Base-by-base conservation (phyloP, 2,888 invertebrate genomes). In the Drosophila borealis region DNA sequence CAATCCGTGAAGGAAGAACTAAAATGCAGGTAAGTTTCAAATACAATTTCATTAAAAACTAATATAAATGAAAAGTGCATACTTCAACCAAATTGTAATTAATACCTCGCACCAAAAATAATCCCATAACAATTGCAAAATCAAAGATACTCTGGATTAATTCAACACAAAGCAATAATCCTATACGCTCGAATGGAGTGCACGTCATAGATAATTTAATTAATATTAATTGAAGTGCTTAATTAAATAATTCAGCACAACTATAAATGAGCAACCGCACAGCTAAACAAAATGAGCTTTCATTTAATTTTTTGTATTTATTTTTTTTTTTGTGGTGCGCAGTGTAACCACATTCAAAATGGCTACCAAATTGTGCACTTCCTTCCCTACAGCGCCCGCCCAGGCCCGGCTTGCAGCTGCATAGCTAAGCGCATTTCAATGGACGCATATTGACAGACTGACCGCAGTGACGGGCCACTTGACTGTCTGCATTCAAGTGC, bases 401-500 rank as follows among this genome's bases (percentile, higher is more conserved):
- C 8, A 2, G 14, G 8, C 29, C 25, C 10, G 4, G 13, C 17
- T 25, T 39, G 46, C 39, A 59, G 60, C 67, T 86, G 84, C 84
- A 85, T 70, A 69, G 88, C 80, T 73, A 70, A 81, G 71, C 79
- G 79, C 75, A 70, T 78, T 84, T 65, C 61, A 78, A 78, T 89
- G 70, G 67, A 72, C 45, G 72, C 53, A 67, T 81, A 83, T 83
- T 87, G 87, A 83, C 81, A 75, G 84, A 83, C 74, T 80, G 79
- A 89, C 85, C 88, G 51, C 82, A 81, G 74, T 67, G 65, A 61
- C 62, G 48, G 67, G 60, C 69, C 65, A 70, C 62, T 87, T 78
- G 88, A 73, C 89, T 87, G 88, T 88, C 88, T 84, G 89, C 78
- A 74, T 63, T 80, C 57, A 80, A 85, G 89, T 75, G 70, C 57